Evolutionary conservation across 2,888 invertebrate genomes (phyloP).

Genomic region (Pimpla rufipes): DNA sequence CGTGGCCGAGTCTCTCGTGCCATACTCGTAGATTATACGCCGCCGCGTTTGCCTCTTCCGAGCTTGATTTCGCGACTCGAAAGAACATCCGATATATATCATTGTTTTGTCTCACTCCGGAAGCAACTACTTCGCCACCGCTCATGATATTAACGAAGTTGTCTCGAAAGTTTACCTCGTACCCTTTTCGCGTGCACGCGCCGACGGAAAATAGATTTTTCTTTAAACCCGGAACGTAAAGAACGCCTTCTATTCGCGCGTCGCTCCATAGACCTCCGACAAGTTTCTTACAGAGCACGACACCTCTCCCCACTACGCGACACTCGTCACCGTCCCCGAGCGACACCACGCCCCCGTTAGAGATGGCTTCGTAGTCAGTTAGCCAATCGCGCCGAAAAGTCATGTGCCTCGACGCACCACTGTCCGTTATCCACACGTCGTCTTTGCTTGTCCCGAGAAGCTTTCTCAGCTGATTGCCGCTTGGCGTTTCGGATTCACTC

Average conservation of each 20-base stretch:
- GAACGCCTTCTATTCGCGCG: constrained; percentile 2
- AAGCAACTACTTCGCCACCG: not conserved
- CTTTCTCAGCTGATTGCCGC: not conserved
- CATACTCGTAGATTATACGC: constrained; percentile 27
- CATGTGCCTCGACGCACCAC: constrained; percentile 16
- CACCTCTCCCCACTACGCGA: not conserved
- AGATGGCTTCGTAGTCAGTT: not conserved
- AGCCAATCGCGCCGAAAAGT: constrained; percentile 13
- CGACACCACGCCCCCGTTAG: not conserved
- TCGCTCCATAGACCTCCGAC: not conserved
- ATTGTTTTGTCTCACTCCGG: not conserved
- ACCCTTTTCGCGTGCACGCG: not conserved
- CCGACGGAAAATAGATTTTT: constrained; percentile 29
- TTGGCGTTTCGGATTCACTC: not conserved
- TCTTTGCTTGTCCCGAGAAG: not conserved
- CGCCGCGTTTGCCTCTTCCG: constrained; percentile 52
- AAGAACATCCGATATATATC: constrained; percentile 67
- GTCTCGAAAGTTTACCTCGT: not conserved
- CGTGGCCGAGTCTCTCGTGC: too few relatives aligned
- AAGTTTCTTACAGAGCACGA: not conserved
- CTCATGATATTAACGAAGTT: not conserved
- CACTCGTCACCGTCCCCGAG: constrained; percentile 13
- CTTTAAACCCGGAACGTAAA: constrained; percentile 2
- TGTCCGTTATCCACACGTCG: constrained; percentile 14
- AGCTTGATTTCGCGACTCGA: constrained; percentile 11